Evolutionary conservation across 2,797 vertebrate species (phyloP).

Genomic region (Artibeus lituratus): DNA sequence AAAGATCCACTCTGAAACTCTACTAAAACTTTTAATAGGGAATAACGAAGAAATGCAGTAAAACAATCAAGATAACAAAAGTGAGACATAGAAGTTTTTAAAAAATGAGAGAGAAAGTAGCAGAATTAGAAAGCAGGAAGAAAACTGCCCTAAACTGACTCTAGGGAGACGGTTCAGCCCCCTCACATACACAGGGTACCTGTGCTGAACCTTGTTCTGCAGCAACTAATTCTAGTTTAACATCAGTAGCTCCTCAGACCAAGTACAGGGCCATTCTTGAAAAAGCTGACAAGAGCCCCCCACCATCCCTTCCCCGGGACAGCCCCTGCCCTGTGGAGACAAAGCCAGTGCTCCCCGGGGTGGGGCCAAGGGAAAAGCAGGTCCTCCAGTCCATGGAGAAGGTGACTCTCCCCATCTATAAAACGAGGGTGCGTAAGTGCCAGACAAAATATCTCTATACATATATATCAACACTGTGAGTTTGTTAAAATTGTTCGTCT

Average conservation of each 20-base stretch:
- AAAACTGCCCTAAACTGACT: neutral
- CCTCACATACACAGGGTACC: rapidly evolving
- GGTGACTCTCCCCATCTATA: neutral
- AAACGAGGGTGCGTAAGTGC: conserved; percentile 12
- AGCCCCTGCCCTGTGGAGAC: neutral
- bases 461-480: neutral
- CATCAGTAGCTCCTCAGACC: neutral
- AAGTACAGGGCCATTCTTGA: neutral
- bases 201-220: neutral
- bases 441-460: conserved; percentile 35
- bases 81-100: neutral
- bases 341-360: neutral
- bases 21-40: neutral
- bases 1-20: neutral
- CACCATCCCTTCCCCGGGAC: neutral
- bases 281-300: neutral
- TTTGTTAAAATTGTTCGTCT: conserved; percentile 58
- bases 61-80: neutral
- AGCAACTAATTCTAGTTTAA: neutral
- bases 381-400: neutral
- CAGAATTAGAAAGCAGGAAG: neutral
- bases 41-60: neutral
- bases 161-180: neutral
- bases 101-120: neutral
- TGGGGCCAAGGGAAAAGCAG: neutral